Evolutionary conservation across 1,140 invertebrate species (phyloP).

Genomic region (Brachionus asplanchnoidis): DNA sequence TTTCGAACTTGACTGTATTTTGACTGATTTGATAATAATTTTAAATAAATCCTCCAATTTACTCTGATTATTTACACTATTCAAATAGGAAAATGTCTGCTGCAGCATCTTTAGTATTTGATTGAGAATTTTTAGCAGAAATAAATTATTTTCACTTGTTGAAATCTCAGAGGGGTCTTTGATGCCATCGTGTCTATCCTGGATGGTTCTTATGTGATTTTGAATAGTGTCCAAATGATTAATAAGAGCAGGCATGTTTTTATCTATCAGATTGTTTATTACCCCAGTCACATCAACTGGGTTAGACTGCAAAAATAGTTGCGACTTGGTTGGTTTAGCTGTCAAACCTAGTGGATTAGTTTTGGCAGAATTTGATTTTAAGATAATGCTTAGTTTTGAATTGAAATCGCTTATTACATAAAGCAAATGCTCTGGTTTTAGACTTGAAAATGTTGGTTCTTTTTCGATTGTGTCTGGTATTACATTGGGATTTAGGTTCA

Average conservation of each 20-base stretch:
- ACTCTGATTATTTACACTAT: neutral
- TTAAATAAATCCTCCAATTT: neutral
- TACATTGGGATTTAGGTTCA: neutral
- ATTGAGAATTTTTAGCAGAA: neutral
- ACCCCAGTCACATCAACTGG: neutral
- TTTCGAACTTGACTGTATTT: slow-evolving; percentile 15
- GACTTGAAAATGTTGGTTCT: neutral
- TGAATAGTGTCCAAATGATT: slow-evolving; percentile 16
- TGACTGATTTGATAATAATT: neutral
- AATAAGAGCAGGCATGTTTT: neutral
- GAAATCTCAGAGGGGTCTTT: slow-evolving; percentile 17
- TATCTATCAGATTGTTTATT: neutral
- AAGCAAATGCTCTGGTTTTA: slow-evolving; percentile 5
- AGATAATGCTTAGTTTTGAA: neutral
- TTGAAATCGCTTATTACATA: slow-evolving; percentile 27
- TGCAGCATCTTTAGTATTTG: neutral
- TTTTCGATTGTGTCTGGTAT: neutral
- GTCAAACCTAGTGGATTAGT: neutral
- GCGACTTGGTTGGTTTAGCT: neutral
- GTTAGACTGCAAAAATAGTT: slow-evolving; percentile 12
- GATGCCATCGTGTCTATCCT: slow-evolving; percentile 27
- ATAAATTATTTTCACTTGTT: slow-evolving; percentile 1
- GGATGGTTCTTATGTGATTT: neutral
- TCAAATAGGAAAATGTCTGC: neutral
- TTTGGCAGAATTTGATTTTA: slow-evolving; percentile 15